Percentiles rank a stretch among this genome's conserved stretches.
Evolutionary conservation across 2,888 invertebrate genomes (phyloP).

Genomic region (Sisyra terminalis): DNA sequence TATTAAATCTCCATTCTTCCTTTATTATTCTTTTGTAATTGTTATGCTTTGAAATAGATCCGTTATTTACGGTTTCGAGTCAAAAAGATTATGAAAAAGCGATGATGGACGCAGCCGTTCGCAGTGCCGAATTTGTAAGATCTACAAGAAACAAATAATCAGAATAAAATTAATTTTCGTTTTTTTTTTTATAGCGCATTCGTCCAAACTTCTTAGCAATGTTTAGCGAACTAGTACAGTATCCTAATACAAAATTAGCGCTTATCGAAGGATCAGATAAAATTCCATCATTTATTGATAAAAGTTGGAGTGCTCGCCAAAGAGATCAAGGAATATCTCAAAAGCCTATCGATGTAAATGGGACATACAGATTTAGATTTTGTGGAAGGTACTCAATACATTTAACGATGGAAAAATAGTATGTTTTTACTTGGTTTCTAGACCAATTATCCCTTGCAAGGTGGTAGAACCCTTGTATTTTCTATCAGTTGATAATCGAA

Average conservation of each 20-base stretch:
- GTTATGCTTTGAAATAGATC: conserved; percentile 24
- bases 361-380: conserved; percentile 15
- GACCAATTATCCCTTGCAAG: background rate
- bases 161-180: conserved; percentile 3
- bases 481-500: conserved; percentile 2
- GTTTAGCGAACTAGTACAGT: conserved; percentile 37
- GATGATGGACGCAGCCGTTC: conserved; percentile 34
- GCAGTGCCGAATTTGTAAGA: conserved; percentile 36
- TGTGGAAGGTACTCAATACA: conserved; percentile 13
- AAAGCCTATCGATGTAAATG: conserved; percentile 11
- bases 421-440: background rate
- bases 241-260: conserved; percentile 28
- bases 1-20: too few relatives aligned
- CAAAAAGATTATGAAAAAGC: conserved; percentile 37
- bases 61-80: conserved; percentile 37
- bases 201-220: conserved; percentile 29
- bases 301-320: conserved; percentile 27
- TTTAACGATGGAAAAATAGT: too few relatives aligned
- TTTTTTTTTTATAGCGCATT: conserved; percentile 4
- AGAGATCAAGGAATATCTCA: conserved; percentile 24
- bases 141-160: conserved; percentile 1
- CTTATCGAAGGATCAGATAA: conserved; percentile 12
- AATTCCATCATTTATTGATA: conserved; percentile 18
- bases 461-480: too few relatives aligned
- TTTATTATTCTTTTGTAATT: too few relatives aligned